phyloP scores from a whole-genome alignment of 2,888 invertebrate genomes.

The Metalampra italica region DNA sequence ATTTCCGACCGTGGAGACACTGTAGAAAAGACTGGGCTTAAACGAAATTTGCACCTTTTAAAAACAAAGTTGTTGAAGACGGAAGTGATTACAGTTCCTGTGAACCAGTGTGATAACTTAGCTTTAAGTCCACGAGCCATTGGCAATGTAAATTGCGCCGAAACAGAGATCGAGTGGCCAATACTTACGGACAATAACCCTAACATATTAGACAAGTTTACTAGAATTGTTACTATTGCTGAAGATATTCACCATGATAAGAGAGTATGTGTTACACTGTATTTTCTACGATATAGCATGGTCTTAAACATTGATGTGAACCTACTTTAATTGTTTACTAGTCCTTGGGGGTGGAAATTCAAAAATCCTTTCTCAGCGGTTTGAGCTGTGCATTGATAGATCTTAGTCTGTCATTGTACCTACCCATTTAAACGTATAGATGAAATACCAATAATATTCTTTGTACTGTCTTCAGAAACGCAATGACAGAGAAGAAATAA shows the following conservation, averaged over 20 bases:
- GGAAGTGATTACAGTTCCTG: slow-evolving; percentile 31
- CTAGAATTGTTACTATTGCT: slow-evolving; percentile 56
- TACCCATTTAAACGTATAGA: no score
- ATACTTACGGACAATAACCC: slow-evolving; percentile 66
- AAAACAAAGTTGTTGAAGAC: slow-evolving; percentile 53
- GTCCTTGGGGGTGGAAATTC: no score
- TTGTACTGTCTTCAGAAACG: slow-evolving; percentile 81
- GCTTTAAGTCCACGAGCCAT: slow-evolving; percentile 78
- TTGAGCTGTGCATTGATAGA: no score
- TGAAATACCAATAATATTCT: background rate
- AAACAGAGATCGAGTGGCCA: slow-evolving; percentile 78
- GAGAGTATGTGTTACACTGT: slow-evolving; percentile 34
- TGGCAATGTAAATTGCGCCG: slow-evolving; percentile 59
- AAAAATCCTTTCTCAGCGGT: no score
- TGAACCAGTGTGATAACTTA: slow-evolving; percentile 51
- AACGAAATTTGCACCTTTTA: slow-evolving; percentile 52
- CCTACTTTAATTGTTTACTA: no score
- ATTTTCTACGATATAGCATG: no score
- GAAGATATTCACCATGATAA: slow-evolving; percentile 37
- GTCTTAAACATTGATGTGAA: no score
- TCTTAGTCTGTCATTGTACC: no score
- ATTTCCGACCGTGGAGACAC: slow-evolving; percentile 21
- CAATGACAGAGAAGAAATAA: slow-evolving; percentile 95
- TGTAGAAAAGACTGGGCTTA: slow-evolving; percentile 50
- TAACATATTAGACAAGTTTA: slow-evolving; percentile 70